Evolutionary conservation across 2,888 invertebrate genomes (phyloP).

Genomic region (Gibbula magus): DNA sequence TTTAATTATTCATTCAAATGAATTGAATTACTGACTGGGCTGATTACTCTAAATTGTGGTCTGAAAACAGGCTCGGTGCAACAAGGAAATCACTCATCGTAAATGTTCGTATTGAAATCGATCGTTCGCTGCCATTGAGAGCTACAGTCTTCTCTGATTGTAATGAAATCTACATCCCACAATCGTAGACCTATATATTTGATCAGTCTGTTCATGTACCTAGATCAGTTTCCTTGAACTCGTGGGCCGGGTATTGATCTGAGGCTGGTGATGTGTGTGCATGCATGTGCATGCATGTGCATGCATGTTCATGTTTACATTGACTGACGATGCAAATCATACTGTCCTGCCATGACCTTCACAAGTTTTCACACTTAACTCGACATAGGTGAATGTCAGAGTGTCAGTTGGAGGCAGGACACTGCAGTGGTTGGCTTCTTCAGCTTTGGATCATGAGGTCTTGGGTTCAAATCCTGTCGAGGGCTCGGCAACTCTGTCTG

Average conservation of each 20-base stretch:
- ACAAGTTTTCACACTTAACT: no score
- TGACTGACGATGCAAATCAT: no score
- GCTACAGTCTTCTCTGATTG: background rate
- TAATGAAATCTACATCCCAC: background rate
- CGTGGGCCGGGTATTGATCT: no score
- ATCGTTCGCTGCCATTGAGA: background rate
- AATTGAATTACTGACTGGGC: background rate
- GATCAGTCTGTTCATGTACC: background rate
- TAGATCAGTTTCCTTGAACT: no score
- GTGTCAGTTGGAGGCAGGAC: no score
- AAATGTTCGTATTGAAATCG: background rate
- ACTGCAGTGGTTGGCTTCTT: no score
- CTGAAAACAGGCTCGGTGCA: background rate
- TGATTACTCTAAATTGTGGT: background rate
- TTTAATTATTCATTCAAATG: background rate
- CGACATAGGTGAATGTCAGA: no score
- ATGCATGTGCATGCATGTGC: background rate
- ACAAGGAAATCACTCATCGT: background rate
- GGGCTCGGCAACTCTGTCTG: no score
- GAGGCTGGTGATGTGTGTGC: background rate
- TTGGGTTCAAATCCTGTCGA: no score
- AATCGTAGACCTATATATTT: background rate
- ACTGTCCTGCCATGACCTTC: no score
- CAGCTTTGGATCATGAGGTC: no score
- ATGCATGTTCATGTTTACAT: background rate